Evolutionary conservation across 2,888 invertebrate species (phyloP), one percentile per base, ranked within the genome.

Genomic region (Euplexia lucipara): DNA sequence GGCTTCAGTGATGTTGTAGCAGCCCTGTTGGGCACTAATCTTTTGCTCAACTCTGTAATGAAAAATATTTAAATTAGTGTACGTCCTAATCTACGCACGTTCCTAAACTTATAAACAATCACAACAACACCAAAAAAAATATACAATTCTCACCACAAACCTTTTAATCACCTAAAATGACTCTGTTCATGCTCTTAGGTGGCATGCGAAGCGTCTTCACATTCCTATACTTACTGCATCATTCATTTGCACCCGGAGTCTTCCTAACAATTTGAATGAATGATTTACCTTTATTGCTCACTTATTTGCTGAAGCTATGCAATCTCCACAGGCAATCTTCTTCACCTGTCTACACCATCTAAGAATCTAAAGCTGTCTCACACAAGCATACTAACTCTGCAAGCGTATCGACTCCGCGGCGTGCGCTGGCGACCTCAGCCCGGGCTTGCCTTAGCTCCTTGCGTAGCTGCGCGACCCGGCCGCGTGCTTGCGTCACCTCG

Each of bases 1-100:
- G 14, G 99, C 99, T 94, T 99, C 98, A 41, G 97, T 97, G 82
- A 99, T 97, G 90, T 98, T 98, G 91, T 99, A 99, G 88, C 98
- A 98, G 49, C 98, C 98, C 90, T 98, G 97, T 81, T 97, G 97
- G 22, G 97, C 96, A 88, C 97, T 98, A 84, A 99, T 95, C 93
- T 98, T 98, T 93, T 98, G 97, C 90, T 98, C 98, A 78, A 98
- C 98, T 90, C 98, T 98, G 94, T 37, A 95, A 95, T 57, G 14
- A 18, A 34, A 44, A 37, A 22, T 30, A 4, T 3, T 5, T 0
- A 8, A 34, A 35, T 62, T 45, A 65, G 8, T 22, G 0, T 22
- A 37, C 5, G 10, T 18, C 32, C 14, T 5, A 2, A 12, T 14
- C 26, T 10, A 16, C 10, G 1, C 6, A 32, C 3, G 26, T 26